Base-by-base conservation (phyloP, 2,797 vertebrate genomes). In the Leucoraja ocellata region DNA sequence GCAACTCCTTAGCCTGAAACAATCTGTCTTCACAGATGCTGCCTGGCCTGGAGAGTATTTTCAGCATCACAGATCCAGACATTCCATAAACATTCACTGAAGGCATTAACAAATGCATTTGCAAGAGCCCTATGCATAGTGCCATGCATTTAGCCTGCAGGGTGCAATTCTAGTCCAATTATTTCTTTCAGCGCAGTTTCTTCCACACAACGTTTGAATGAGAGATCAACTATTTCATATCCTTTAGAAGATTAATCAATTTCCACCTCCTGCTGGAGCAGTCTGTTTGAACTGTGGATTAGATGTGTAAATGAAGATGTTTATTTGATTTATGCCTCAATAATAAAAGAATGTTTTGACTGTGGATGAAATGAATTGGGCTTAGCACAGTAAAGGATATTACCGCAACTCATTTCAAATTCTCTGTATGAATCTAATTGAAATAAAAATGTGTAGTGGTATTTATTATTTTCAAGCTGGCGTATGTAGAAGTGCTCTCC, bases 301-400 rank as follows among this genome's bases (percentile, higher is more conserved):
- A 88, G 84, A 88, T 36, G 61, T 88, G 84, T 88, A 88, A 88
- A 88, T 88, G 83, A 86, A 32, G 14, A 16, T 21, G 16, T 88
- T 88, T 88, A 88, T 5, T 25, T 88, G n/a, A 14, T 86, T 63
- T 86, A 11, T 63, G 58, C 4, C 28, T 86, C 58, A n/a, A 63
- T 18, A 68, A 32, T 32, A 36, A 78, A 32, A 32, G 28, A 88
- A 86, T 32, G 63, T 65, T 73, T 65, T 88, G n/a, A 88, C 84
- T 21, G 63, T 16, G 21, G n/a, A 61, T 65, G n/a, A 65, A 88
- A 88, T 36, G 84, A 88, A 68, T 88, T 46, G 9, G 63, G 84
- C 84, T 88, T 32, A 16, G 83, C 14, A 28, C 28, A 58, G 7
- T 81, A 81, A 4, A 32, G 58, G n/a, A 14, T 36, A 88, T 88